phyloP scores from a whole-genome alignment of 2,113 vertebrate genomes.

The Felis catus region DNA sequence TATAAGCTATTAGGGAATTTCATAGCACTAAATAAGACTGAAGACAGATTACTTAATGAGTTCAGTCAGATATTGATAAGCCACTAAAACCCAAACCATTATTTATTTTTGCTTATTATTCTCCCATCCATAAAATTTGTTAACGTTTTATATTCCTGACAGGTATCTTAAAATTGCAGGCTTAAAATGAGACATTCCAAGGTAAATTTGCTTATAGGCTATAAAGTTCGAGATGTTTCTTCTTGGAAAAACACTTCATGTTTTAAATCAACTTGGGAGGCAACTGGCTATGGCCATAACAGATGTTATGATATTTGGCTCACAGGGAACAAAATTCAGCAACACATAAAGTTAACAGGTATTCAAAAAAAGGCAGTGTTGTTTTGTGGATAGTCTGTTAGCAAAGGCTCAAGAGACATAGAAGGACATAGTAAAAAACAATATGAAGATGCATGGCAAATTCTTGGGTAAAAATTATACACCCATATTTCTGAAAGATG shows the following conservation, averaged over 20 bases:
- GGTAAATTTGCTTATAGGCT: neutral
- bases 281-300: neutral
- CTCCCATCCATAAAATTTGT: neutral
- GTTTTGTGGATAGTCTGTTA: neutral
- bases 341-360: neutral
- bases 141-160: constrained; percentile 5
- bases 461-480: neutral
- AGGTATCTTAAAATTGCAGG: neutral
- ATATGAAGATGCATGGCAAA: neutral
- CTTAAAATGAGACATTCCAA: constrained; percentile 2
- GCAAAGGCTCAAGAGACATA: neutral
- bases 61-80: constrained; percentile 41
- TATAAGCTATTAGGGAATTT: neutral
- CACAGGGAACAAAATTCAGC: neutral
- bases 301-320: neutral
- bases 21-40: constrained; percentile 7
- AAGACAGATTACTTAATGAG: constrained; percentile 23
- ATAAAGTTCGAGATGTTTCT: neutral
- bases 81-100: neutral
- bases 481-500: neutral
- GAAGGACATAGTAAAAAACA: neutral
- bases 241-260: neutral
- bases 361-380: neutral
- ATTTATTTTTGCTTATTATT: constrained; percentile 31
- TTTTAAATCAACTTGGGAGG: neutral